phyloP scores from a whole-genome alignment of 1,140 invertebrate species.

The Panagrolaimus sp. region DNA sequence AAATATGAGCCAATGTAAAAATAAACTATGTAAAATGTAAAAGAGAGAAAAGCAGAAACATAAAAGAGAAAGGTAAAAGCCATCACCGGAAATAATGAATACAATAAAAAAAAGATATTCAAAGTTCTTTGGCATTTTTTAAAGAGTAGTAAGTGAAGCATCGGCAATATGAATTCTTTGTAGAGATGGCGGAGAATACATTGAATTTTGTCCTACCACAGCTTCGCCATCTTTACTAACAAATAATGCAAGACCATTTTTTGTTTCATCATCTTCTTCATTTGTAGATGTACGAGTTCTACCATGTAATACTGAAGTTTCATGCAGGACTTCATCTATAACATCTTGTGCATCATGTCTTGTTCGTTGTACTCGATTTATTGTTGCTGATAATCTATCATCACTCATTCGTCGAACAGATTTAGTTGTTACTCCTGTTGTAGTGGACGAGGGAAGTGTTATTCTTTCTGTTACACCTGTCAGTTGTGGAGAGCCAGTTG shows the following conservation, averaged over 20 bases:
- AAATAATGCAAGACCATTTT: neutral
- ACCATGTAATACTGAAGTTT: neutral
- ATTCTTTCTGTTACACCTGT: no score
- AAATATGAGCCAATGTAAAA: no score
- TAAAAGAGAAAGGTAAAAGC: no score
- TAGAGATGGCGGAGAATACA: neutral
- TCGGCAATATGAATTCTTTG: slow-evolving; percentile 3
- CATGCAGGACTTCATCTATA: slow-evolving; percentile 28
- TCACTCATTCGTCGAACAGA: slow-evolving; percentile 13
- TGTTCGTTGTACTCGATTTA: slow-evolving; percentile 30
- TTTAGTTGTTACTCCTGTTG: no score
- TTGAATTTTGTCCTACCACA: slow-evolving; percentile 7
- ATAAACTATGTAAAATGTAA: no score
- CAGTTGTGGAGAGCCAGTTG: neutral
- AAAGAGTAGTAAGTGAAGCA: neutral
- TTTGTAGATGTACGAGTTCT: neutral
- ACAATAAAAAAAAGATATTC: no score
- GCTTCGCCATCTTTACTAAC: slow-evolving; percentile 10
- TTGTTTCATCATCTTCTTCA: neutral
- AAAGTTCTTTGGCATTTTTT: no score
- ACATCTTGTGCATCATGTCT: slow-evolving; percentile 27
- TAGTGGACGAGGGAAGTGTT: neutral
- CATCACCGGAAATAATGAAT: no score
- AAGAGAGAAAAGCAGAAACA: no score
- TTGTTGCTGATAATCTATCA: slow-evolving; percentile 21